A percentile compares a stretch with the other conserved stretches of the same genome.
phyloP scores from a whole-genome alignment of 2,113 vertebrate species.

The Elachura formosa region DNA sequence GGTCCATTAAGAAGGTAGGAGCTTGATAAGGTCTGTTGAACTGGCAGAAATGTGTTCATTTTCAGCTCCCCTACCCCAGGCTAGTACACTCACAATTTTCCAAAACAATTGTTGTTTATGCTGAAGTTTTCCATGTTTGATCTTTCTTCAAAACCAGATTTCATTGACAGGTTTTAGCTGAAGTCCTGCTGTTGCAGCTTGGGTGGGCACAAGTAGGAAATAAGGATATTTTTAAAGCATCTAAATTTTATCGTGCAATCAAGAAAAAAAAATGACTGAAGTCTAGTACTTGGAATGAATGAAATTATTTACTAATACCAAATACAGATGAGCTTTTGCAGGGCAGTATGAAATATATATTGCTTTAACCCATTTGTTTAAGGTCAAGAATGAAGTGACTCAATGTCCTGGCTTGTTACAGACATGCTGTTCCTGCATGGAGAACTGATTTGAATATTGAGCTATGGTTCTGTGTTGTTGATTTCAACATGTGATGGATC shows the following conservation, averaged over 20 bases:
- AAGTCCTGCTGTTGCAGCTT: constrained; percentile 25
- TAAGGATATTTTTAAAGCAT: neutral
- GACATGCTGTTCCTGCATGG: neutral
- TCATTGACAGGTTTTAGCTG: constrained; percentile 26
- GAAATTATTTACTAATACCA: neutral
- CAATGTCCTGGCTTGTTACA: neutral
- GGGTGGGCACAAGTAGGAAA: neutral
- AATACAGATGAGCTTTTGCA: neutral
- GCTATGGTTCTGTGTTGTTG: neutral
- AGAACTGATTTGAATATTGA: constrained; percentile 27
- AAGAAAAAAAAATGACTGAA: neutral
- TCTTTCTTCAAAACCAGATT: neutral
- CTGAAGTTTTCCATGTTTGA: neutral
- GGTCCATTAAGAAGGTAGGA: neutral
- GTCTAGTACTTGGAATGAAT: neutral
- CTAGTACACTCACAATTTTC: neutral
- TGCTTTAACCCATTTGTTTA: constrained; percentile 6
- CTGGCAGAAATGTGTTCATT: neutral
- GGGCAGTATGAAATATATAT: neutral
- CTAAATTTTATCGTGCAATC: neutral
- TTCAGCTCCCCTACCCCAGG: neutral
- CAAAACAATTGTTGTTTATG: neutral
- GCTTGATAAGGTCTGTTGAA: neutral
- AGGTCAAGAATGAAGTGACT: constrained; percentile 10
- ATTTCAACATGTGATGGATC: constrained; percentile 32